Evolutionary conservation across 2,113 vertebrate genomes (phyloP).

Genomic region (Onychorhynchus coronatus): DNA sequence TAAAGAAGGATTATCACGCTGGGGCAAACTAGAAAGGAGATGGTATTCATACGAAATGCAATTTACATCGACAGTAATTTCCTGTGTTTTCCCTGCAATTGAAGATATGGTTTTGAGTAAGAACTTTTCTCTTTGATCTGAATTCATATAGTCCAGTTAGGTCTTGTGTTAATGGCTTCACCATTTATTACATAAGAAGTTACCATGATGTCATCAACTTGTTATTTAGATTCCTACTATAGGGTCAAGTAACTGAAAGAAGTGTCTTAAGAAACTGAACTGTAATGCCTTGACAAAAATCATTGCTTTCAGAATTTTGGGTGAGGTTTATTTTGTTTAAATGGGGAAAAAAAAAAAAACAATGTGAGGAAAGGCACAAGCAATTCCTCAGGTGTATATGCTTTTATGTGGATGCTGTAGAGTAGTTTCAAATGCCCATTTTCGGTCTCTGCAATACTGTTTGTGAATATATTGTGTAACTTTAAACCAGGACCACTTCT

Average conservation of each 20-base stretch:
- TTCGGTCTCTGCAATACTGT: neutral
- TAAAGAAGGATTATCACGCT: slow-evolving; percentile 60
- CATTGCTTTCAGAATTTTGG: neutral
- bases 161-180: slow-evolving; percentile 58
- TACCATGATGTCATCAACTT: slow-evolving; percentile 55
- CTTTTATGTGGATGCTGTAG: neutral
- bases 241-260: slow-evolving; percentile 7
- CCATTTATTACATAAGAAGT: slow-evolving; percentile 47
- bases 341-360: neutral
- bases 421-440: neutral
- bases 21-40: slow-evolving; percentile 55
- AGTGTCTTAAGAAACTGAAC: neutral
- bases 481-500: neutral
- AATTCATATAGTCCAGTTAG: neutral
- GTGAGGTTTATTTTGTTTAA: neutral
- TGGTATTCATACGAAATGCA: slow-evolving; percentile 68
- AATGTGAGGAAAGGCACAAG: neutral
- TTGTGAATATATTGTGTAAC: neutral
- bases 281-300: neutral
- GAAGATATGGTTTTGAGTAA: slow-evolving; percentile 65
- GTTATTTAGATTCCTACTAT: slow-evolving; percentile 31
- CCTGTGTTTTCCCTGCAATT: slow-evolving; percentile 59
- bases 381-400: neutral
- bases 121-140: slow-evolving; percentile 9
- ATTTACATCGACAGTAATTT: slow-evolving; percentile 60